Conservation (phyloP, 2,888 invertebrate species). For the Artemia sp. region DNA sequence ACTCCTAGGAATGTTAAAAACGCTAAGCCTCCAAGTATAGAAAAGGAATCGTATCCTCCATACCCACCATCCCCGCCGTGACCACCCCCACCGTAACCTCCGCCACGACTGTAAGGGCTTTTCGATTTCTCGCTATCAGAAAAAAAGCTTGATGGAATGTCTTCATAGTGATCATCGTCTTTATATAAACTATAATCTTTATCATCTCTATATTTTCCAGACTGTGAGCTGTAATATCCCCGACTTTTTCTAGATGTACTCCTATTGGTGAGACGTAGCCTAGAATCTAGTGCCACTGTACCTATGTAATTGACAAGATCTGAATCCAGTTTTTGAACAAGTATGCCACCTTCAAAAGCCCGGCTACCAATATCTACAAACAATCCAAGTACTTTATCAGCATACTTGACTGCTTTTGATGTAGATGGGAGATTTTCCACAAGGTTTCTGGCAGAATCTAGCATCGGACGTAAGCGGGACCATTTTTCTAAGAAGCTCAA, state of each 20-base stretch:
- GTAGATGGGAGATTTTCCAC: neutral
- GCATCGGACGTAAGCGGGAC: neutral
- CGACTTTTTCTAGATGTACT: neutral
- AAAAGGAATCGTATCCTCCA: constrained; percentile 25
- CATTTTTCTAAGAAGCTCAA: neutral
- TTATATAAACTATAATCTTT: neutral
- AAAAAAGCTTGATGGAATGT: neutral
- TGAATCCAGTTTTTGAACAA: neutral
- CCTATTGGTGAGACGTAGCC: neutral
- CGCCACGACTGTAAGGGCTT: constrained; percentile 14
- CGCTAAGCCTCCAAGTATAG: constrained; percentile 19
- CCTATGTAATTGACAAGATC: constrained; percentile 9
- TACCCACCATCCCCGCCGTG: constrained; percentile 20
- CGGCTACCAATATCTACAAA: constrained; percentile 3
- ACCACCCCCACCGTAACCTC: constrained; percentile 1
- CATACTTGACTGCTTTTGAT: neutral
- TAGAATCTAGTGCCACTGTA: neutral
- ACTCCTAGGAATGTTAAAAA: constrained; percentile 20
- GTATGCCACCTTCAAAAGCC: constrained; percentile 4
- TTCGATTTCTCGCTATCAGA: neutral
- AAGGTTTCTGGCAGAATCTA: constrained; percentile 9
- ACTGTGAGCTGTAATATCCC: neutral
- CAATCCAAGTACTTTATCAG: constrained; percentile 9
- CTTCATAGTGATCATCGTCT: constrained; percentile 4
- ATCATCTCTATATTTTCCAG: neutral